These are phyloP conservation scores for Eucidaris tribuloides DNA, from an alignment of 35 echinoderm and acorn worm genomes.

Conservation along the genomic window DNA sequence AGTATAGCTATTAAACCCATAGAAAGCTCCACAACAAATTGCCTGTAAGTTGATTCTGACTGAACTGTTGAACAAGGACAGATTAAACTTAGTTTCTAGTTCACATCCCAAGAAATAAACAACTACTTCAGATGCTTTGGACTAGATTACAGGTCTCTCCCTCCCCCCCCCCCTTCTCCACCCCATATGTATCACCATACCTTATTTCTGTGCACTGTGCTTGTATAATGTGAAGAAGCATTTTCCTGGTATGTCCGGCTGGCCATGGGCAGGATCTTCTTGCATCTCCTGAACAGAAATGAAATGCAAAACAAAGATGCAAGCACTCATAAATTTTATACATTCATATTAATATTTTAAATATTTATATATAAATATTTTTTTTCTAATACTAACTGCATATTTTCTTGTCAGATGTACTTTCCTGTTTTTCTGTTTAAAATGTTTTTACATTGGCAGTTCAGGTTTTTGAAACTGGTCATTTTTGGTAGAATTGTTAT, in stretches of 20 bases:
- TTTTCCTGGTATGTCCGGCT: conserved; percentile 90
- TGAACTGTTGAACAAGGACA: no score
- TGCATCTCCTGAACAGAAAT: conserved; percentile 66
- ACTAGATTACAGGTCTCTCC: background rate
- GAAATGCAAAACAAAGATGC: no score
- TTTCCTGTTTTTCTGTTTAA: background rate
- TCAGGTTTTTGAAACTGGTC: no score
- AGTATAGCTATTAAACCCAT: no score
- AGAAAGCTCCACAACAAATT: no score
- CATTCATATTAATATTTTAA: background rate
- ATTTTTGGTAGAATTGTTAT: no score
- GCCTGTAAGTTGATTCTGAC: no score
- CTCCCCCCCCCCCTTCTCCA: background rate
- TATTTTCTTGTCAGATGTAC: background rate
- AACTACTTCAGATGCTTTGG: no score
- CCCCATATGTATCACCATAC: conserved; percentile 12
- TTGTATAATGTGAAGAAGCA: conserved; percentile 86
- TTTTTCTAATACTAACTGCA: background rate
- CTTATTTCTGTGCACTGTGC: conserved; percentile 81
- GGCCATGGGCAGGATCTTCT: conserved; percentile 84
- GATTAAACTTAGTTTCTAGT: no score
- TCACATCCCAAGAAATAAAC: no score
- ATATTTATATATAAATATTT: background rate
- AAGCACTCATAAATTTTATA: background rate
- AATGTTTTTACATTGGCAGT: no score